phyloP scores from a whole-genome alignment of 2,888 invertebrate species.

The Yponomeuta cagnagella region DNA sequence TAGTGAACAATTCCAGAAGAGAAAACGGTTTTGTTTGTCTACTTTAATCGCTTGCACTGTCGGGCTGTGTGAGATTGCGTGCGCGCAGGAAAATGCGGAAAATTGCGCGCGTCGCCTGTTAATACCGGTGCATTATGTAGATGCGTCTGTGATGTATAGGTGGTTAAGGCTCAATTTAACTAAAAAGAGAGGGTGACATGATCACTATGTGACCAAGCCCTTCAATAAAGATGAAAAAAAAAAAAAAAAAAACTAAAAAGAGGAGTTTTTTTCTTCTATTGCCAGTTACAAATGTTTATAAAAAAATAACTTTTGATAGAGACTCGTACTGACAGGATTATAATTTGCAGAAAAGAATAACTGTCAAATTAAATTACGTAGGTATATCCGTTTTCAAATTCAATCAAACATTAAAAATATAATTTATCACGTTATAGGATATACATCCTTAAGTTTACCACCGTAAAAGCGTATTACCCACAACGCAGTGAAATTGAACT shows the following conservation, averaged over 20 bases:
- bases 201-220: no score
- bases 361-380: not conserved
- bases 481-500: not conserved
- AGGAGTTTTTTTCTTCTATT: not conserved
- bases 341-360: not conserved
- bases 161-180: not conserved
- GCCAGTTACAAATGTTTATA: not conserved
- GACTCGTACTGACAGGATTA: not conserved
- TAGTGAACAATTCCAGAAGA: conserved; percentile 7
- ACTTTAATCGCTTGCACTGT: conserved; percentile 4
- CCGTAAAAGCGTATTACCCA: not conserved
- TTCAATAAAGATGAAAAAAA: no score
- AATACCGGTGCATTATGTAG: not conserved
- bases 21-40: conserved; percentile 10
- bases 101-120: conserved; percentile 7
- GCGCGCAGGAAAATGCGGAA: conserved; percentile 14
- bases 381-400: not conserved
- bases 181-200: no score
- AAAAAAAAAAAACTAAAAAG: no score
- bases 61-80: conserved; percentile 7
- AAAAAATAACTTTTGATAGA: not conserved
- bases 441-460: not conserved
- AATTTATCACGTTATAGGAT: not conserved
- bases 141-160: not conserved
- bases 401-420: not conserved